Conservation (phyloP, 1,140 invertebrate species). For the Arion vulgaris region DNA sequence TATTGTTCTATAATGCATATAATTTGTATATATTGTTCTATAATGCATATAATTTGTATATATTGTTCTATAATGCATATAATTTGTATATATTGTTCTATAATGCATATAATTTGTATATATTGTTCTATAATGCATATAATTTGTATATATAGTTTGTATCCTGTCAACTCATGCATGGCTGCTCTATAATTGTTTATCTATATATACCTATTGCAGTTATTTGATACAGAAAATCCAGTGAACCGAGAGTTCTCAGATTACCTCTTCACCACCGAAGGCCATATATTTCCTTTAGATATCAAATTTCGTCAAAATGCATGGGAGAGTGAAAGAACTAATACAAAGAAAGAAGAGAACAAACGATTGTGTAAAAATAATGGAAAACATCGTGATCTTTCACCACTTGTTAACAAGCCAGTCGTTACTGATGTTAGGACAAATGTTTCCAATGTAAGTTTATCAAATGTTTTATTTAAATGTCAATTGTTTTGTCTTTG, state of each 20-base stretch:
- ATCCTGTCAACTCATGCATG: too few relatives aligned
- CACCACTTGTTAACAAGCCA: slow-evolving; percentile 14
- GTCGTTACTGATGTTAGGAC: slow-evolving; percentile 51
- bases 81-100: too few relatives aligned
- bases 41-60: too few relatives aligned
- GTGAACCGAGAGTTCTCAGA: slow-evolving; percentile 76
- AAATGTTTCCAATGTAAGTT: slow-evolving; percentile 59
- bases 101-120: too few relatives aligned
- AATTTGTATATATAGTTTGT: too few relatives aligned
- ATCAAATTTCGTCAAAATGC: slow-evolving; percentile 69
- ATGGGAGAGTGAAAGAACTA: slow-evolving; percentile 45
- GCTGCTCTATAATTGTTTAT: background rate
- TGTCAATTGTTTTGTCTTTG: too few relatives aligned
- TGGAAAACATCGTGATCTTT: too few relatives aligned
- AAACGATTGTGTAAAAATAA: background rate
- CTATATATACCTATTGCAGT: slow-evolving; percentile 71
- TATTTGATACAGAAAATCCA: slow-evolving; percentile 81
- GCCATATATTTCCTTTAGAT: slow-evolving; percentile 79
- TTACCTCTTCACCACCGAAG: slow-evolving; percentile 82
- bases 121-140: too few relatives aligned
- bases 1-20: too few relatives aligned
- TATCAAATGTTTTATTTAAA: too few relatives aligned
- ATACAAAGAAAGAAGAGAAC: background rate
- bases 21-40: too few relatives aligned
- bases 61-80: too few relatives aligned